Conservation (phyloP, 2,113 vertebrate genomes). For the Cichladusa arquata region DNA sequence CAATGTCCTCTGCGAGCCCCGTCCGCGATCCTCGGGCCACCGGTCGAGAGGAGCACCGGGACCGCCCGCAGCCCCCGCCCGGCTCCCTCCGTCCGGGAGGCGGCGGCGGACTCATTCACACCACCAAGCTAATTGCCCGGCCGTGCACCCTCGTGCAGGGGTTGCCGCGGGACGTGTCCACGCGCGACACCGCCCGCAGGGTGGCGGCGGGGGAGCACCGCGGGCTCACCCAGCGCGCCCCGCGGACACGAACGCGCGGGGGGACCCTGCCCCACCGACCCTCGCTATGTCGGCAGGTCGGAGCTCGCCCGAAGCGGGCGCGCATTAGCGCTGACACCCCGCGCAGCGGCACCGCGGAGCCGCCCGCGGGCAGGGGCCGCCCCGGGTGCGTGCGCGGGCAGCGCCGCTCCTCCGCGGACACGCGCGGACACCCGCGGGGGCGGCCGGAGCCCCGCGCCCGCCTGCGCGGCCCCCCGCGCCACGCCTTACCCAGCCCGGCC, state of each 20-base stretch:
- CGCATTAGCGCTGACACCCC: not conserved
- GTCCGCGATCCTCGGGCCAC: not conserved
- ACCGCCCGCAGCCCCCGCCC: not conserved
- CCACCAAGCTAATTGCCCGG: not conserved
- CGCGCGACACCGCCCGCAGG: not conserved
- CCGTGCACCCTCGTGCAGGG: not conserved
- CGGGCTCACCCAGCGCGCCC: accelerated
- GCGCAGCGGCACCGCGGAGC: not conserved
- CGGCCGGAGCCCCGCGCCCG: too few species aligned
- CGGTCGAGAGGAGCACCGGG: not conserved
- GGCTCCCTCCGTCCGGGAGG: not conserved
- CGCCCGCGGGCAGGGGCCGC: not conserved
- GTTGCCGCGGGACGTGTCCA: not conserved
- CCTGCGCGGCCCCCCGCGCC: too few species aligned
- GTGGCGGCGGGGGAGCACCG: not conserved
- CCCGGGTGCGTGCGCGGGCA: too few species aligned
- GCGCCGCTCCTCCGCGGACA: not conserved
- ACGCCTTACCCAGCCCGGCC: too few species aligned
- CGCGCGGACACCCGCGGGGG: not conserved
- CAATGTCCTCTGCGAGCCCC: not conserved
- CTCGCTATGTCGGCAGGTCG: accelerated
- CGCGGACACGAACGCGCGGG: not conserved
- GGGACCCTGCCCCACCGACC: not conserved
- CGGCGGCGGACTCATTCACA: not conserved
- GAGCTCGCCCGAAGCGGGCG: accelerated